Evolutionary conservation across 2,113 vertebrate genomes (phyloP), one percentile per base, ranked within the genome.

Genomic region (Leucosticte australis): DNA sequence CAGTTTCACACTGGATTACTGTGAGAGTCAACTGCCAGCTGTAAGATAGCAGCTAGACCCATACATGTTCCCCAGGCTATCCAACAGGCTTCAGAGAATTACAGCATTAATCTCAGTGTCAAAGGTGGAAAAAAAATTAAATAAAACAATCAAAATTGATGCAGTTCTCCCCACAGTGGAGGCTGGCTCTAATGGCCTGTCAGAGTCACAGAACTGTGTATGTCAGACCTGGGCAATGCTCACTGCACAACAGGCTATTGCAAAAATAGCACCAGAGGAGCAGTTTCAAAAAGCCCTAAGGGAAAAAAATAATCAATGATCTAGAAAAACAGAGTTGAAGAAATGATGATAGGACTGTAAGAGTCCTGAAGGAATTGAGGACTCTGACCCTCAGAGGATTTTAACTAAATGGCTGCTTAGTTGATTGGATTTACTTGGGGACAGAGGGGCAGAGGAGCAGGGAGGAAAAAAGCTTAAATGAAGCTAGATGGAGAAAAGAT

Each of bases 401-500:
- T 97, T 97, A 97, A 97, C 96, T 97, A 97, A 97, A 97, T 97
- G 95, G 95, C 95, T 97, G 94, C 96, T 98, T 97, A 95, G 96
- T 96, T 98, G 97, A 98, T 98, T 98, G 87, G 89, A 97, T 97
- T 98, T 97, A 95, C 91, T 87, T 95, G 79, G 55, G 62, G 74
- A 91, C 22, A 68, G 31, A 90, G 46, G 26, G 55, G 35, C 68
- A 37, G 68, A 93, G 79, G 30, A 68, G 30, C 76, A 90, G 88
- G 37, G 31, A 84, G 16, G 56, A 83, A 89, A 95, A 95, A 87
- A 88, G 95, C 93, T 98, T 95, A 97, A 98, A 96, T 97, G 93
- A 96, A 97, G 90, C 87, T 91, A 88, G 71, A 95, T 94, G 75
- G 77, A 91, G 88, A 93, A 95, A 96, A 94, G 79, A 96, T 91